Conservation (phyloP, 2,888 invertebrate species). For the Spatulosminthurus flaviceps region DNA sequence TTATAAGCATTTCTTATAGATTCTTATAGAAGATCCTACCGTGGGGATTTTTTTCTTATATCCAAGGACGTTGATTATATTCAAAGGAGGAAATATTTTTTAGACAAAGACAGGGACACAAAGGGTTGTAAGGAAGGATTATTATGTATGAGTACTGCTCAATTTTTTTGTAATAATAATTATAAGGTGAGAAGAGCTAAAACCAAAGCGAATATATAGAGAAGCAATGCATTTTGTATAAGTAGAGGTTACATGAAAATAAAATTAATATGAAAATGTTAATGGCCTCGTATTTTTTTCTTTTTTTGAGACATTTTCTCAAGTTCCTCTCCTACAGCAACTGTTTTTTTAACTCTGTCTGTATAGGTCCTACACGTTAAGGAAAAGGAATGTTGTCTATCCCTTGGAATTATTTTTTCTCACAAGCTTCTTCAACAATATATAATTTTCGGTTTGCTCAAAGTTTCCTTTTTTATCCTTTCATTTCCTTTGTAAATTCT, state of each 20-base stretch:
- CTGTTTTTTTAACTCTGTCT: too few species aligned
- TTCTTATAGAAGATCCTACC: too few species aligned
- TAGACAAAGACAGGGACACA: conserved; percentile 65
- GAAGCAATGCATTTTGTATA: conserved; percentile 43
- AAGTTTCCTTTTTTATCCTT: background rate
- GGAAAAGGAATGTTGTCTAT: too few species aligned
- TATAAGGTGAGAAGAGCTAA: conserved; percentile 45
- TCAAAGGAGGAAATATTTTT: conserved; percentile 54
- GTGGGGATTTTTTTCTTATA: conserved; percentile 10
- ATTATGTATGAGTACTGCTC: conserved; percentile 25
- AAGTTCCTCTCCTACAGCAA: too few species aligned
- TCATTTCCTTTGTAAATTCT: background rate
- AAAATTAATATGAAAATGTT: conserved; percentile 8
- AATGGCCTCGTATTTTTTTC: background rate
- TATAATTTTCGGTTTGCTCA: background rate
- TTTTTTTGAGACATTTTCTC: background rate
- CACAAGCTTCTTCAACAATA: too few species aligned
- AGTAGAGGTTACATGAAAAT: conserved; percentile 21
- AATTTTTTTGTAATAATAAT: conserved; percentile 11
- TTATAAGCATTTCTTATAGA: too few species aligned
- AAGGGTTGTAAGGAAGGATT: conserved; percentile 54
- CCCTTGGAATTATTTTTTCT: too few species aligned
- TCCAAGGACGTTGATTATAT: conserved; percentile 6
- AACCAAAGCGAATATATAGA: conserved; percentile 48
- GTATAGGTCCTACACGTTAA: too few species aligned